These are phyloP conservation scores for Anagyrus pseudococci DNA, from an alignment of 2,888 invertebrate genomes.

Conservation along the genomic window DNA sequence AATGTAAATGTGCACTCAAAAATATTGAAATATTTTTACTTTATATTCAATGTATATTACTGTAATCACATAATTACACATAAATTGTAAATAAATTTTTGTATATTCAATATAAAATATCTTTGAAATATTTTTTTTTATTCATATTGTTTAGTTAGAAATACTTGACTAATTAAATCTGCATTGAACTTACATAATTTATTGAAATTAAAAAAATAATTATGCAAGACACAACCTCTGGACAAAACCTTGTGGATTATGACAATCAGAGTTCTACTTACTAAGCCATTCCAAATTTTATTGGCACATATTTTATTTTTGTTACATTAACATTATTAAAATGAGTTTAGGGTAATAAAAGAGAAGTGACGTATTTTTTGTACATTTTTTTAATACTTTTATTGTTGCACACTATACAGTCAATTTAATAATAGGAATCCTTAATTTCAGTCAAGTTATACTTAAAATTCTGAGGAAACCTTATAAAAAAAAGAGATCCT, in stretches of 20 bases:
- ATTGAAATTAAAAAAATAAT: too few species aligned
- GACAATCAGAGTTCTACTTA: not conserved
- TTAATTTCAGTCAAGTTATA: constrained; percentile 27
- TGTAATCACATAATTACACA: too few species aligned
- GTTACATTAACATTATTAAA: not conserved
- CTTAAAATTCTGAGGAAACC: constrained; percentile 18
- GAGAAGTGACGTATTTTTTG: constrained; percentile 1
- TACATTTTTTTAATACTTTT: constrained; percentile 35
- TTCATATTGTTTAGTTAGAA: not conserved
- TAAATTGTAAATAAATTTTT: not conserved
- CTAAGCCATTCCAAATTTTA: not conserved
- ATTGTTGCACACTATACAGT: constrained; percentile 26
- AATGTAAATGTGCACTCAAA: not conserved
- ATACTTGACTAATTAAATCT: not conserved
- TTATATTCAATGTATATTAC: too few species aligned
- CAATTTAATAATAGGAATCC: constrained; percentile 24
- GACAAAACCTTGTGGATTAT: not conserved
- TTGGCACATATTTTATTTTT: not conserved
- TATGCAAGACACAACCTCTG: not conserved
- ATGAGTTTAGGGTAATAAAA: not conserved
- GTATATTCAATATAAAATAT: not conserved
- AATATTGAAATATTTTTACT: not conserved
- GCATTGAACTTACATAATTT: too few species aligned
- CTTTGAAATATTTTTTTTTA: not conserved
- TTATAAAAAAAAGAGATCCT: constrained; percentile 23